Percentiles rank a stretch among this genome's conserved stretches.
These are phyloP conservation scores for Vesta saturnalis DNA, from an alignment of 2,888 invertebrate species.

Conservation along the genomic window DNA sequence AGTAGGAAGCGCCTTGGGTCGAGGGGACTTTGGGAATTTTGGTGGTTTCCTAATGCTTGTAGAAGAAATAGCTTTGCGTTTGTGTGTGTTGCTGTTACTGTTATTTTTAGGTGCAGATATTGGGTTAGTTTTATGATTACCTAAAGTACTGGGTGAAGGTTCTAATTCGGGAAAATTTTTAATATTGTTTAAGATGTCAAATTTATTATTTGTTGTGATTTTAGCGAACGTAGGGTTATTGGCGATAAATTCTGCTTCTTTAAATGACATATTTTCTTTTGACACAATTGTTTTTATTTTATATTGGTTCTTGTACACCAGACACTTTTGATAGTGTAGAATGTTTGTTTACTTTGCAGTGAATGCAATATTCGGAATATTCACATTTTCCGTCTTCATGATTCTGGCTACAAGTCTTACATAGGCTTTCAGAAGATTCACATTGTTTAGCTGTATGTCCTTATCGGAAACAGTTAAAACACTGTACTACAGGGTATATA, in stretches of 20 bases:
- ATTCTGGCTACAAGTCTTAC: neutral
- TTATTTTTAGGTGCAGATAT: neutral
- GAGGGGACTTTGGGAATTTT: neutral
- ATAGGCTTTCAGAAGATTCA: neutral
- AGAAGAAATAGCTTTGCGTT: neutral
- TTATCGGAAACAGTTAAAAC: neutral
- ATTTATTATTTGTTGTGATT: neutral
- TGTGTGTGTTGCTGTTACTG: neutral
- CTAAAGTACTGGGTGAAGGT: neutral
- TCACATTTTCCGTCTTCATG: neutral
- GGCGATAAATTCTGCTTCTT: neutral
- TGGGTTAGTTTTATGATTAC: neutral
- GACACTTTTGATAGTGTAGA: neutral
- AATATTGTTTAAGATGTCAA: neutral
- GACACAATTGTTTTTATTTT: neutral
- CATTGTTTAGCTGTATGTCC: neutral
- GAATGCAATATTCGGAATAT: neutral
- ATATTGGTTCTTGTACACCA: neutral
- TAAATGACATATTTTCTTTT: neutral
- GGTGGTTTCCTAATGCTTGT: neutral
- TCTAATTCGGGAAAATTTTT: neutral
- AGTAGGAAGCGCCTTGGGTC: neutral
- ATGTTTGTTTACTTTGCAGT: neutral
- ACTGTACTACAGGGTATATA: constrained; percentile 4
- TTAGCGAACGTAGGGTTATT: neutral